Base-by-base conservation (phyloP, 2,888 invertebrate species). In the Therioaphis trifolii region DNA sequence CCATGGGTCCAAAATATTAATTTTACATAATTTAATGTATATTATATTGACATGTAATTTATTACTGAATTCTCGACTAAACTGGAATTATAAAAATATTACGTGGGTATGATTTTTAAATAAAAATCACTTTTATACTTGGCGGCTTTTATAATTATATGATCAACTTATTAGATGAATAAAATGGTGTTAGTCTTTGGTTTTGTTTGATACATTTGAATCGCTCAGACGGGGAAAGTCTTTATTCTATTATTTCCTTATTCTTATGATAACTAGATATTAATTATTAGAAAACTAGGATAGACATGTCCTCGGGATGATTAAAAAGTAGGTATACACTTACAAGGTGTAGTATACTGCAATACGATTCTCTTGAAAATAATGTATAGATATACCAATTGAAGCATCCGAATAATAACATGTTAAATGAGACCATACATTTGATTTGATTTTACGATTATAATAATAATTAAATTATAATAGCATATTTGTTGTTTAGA, bases 141-240 rank as follows among this genome's bases (percentile, higher is more conserved):
- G n/a, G n/a, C n/a, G n/a, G n/a, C n/a, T n/a, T n/a, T n/a, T n/a
- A n/a, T n/a, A n/a, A n/a, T n/a, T n/a, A n/a, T n/a, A n/a, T n/a
- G n/a, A n/a, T n/a, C n/a, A n/a, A n/a, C n/a, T n/a, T 21, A 40
- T 40, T 52, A 52, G 18, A 40, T 35, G 35, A 7, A 35, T 35
- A 7, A 35, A 35, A 35, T 35, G 35, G 35, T 35, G 35, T 5
- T 35, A 35, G 35, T 35, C 35, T 35, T 35, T 43, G 43, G 43
- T 43, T 43, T 11, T 5, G 11, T 11, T 5, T 11, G 4, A 15
- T 46, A 11, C 46, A 46, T 69, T 46, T 46, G 43, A 2, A 46
- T 46, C 15, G 69, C 18, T 72, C 7, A 52, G 35, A 24, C 24
- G 74, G 58, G 40, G 74, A 75, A 75, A 75, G 74, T 75, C 24